Evolutionary conservation across 2,797 vertebrate species (phyloP), one percentile per base, ranked within the genome.

Genomic region (Acanthurus lineatus): DNA sequence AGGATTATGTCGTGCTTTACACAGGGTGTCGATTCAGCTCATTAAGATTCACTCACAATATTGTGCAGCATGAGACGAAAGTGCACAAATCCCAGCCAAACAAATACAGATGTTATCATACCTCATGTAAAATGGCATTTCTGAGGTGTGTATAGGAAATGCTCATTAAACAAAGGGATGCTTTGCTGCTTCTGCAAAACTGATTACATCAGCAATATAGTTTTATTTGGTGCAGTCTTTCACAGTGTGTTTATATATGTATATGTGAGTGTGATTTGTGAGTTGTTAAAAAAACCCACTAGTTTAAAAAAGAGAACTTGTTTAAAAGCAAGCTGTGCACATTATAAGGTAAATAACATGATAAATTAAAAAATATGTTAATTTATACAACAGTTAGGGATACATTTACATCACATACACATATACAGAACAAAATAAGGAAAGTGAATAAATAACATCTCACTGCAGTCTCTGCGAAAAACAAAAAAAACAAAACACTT

Each of bases 41-140:
- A 75, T 88, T 82, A 79, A 53, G 53, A 86, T 74, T 70, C 84
- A 61, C 79, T 67, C 56, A 54, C 62, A 67, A 79, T 57, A 61
- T 25, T 76, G 60, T 49, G 80, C 32, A 40, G 62, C 15, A 17
- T 6, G 32, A 63, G 16, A 38, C 22, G 35, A 22, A 49, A 66
- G 59, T 0, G 0, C 45, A 71, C 49, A 8, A 44, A 77, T 82
- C 65, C 17, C 56, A 65, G 10, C 6, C 52, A 56, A 56, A 81
- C 69, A 73, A 76, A 87, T 64, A 58, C 3, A 65, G 44, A 69
- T 38, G 80, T 53, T 48, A 32, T 56, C 44, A 20, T 58, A 61
- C 12, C 17, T 62, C 7, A 3, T 19, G 44, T 9, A 56, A 49
- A 61, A 32, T 14, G 19, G 59, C 11, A 52, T 57, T n/a, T 75